Evolutionary conservation across 2,113 vertebrate genomes (phyloP).

Genomic region (Alethe castanea): DNA sequence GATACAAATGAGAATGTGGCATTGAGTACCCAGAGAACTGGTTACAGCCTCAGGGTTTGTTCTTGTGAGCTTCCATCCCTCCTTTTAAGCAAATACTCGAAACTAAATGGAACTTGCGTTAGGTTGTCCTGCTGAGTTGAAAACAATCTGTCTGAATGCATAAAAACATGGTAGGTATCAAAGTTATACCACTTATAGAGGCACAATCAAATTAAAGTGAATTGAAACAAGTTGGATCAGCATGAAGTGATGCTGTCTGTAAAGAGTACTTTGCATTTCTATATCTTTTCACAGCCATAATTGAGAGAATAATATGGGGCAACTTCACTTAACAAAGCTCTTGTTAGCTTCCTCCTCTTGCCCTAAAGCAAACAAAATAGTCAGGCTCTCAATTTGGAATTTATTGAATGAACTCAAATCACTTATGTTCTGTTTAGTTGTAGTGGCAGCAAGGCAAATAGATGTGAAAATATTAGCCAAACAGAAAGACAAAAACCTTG

Average conservation of each 20-base stretch:
- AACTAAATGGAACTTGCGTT: background rate
- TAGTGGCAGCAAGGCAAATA: slow-evolving; percentile 61
- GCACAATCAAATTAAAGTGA: background rate
- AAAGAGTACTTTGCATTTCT: slow-evolving; percentile 37
- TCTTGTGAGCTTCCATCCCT: background rate
- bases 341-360: slow-evolving; percentile 31
- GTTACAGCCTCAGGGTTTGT: background rate
- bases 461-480: slow-evolving; percentile 59
- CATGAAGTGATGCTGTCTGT: background rate
- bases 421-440: slow-evolving; percentile 58
- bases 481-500: slow-evolving; percentile 1
- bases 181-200: background rate
- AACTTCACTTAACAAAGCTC: slow-evolving; percentile 41
- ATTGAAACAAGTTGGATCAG: background rate
- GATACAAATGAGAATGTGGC: background rate
- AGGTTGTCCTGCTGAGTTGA: background rate
- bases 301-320: slow-evolving; percentile 33
- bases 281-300: slow-evolving; percentile 51
- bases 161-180: background rate
- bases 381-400: slow-evolving; percentile 59
- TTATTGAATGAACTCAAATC: slow-evolving; percentile 14
- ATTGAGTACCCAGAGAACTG: background rate
- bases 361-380: slow-evolving; percentile 64
- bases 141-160: background rate
- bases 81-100: slow-evolving; percentile 18